Percentiles rank a stretch among this genome's conserved stretches.
Evolutionary conservation across 2,888 invertebrate genomes (phyloP).

Genomic region (Tillus elongatus): DNA sequence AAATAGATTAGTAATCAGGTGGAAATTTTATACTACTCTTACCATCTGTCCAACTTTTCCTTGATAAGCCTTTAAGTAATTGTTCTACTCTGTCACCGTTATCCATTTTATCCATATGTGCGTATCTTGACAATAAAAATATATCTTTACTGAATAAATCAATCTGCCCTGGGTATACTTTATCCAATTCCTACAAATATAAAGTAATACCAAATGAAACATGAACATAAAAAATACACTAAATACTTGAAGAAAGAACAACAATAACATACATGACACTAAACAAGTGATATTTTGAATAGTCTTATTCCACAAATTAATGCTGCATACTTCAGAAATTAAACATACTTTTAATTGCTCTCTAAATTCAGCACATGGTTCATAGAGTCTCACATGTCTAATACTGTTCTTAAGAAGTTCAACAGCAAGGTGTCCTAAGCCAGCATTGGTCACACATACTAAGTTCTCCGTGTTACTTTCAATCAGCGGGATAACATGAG

Average conservation of each 20-base stretch:
- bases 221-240: too few species aligned
- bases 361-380: constrained; percentile 47
- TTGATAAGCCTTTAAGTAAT: constrained; percentile 47
- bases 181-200: constrained; percentile 38
- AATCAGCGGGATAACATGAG: constrained; percentile 23
- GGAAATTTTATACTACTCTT: constrained; percentile 34
- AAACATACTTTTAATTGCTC: constrained; percentile 42
- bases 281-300: too few species aligned
- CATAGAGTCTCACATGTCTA: constrained; percentile 50
- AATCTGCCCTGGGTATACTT: constrained; percentile 39
- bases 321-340: too few species aligned
- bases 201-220: constrained; percentile 11
- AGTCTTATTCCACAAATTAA: too few species aligned
- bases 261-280: too few species aligned
- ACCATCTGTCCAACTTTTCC: constrained; percentile 43
- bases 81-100: constrained; percentile 46
- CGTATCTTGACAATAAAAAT: constrained; percentile 48
- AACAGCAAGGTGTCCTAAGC: constrained; percentile 54
- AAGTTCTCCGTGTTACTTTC: constrained; percentile 28
- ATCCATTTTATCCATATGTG: constrained; percentile 51
- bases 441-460: constrained; percentile 62
- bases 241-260: constrained; percentile 1
- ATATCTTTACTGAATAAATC: constrained; percentile 49
- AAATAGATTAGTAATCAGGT: constrained; percentile 16
- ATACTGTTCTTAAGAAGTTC: constrained; percentile 47